phyloP scores from a whole-genome alignment of 2,797 vertebrate genomes.

The Rhyacichthys aspro region DNA sequence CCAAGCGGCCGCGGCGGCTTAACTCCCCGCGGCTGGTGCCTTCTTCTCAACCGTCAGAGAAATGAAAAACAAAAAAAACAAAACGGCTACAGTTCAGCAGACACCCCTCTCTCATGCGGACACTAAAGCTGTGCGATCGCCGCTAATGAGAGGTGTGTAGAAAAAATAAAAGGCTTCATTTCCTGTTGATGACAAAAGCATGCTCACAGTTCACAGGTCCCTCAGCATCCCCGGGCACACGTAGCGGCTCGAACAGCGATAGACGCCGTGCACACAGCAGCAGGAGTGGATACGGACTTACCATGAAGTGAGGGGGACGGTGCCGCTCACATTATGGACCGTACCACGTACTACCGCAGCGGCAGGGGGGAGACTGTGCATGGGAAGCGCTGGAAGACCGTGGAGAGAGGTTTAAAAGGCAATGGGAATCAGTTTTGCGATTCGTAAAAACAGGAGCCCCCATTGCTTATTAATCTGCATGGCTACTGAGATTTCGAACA shows the following conservation, averaged over 20 bases:
- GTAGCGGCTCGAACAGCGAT: constrained; percentile 15
- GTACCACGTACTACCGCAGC: constrained; percentile 66
- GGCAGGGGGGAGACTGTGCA: constrained; percentile 5
- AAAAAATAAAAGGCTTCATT: constrained; percentile 29
- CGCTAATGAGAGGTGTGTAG: background rate
- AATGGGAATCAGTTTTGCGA: rapidly evolving
- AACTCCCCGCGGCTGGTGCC: constrained; percentile 36
- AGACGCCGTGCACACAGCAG: background rate
- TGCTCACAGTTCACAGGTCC: constrained; percentile 40
- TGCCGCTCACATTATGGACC: constrained; percentile 69
- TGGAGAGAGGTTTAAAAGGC: rapidly evolving
- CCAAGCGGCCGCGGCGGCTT: constrained; percentile 63
- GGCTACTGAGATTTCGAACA: rapidly evolving
- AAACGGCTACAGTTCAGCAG: constrained; percentile 42
- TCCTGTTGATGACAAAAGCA: constrained; percentile 32
- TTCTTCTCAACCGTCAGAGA: constrained; percentile 49
- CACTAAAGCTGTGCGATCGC: constrained; percentile 16
- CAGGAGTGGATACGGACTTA: constrained; percentile 36
- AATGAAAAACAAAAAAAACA: constrained; percentile 26
- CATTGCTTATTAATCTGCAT: rapidly evolving
- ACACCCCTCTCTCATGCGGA: constrained; percentile 48
- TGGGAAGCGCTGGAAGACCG: background rate
- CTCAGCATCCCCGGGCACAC: constrained; percentile 30
- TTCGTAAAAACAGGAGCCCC: rapidly evolving
- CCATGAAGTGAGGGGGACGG: constrained; percentile 61